Evolutionary conservation across 2,797 vertebrate genomes (phyloP).

Genomic region (Anolis apletophallus): DNA sequence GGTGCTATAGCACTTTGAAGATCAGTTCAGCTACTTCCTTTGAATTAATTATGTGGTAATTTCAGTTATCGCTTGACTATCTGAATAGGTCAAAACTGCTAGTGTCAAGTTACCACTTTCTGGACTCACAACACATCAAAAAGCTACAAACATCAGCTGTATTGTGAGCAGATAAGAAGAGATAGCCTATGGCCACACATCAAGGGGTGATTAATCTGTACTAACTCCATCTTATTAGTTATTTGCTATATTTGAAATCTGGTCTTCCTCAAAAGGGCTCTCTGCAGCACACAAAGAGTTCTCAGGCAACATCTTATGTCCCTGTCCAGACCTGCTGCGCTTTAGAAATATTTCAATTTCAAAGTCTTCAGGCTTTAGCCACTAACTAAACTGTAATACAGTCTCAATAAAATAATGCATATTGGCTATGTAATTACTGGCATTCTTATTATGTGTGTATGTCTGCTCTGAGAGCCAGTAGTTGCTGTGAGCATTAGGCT

Average conservation of each 20-base stretch:
- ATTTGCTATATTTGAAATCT: background rate
- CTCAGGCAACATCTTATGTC: background rate
- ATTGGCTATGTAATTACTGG: background rate
- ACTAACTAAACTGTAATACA: background rate
- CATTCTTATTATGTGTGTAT: background rate
- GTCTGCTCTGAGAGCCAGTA: background rate
- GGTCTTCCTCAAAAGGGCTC: background rate
- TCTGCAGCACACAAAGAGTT: background rate
- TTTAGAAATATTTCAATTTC: background rate
- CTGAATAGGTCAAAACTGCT: background rate
- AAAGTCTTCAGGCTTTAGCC: background rate
- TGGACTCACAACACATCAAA: background rate
- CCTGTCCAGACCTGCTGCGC: background rate
- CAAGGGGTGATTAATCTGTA: background rate
- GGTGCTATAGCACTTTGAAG: conserved; percentile 3
- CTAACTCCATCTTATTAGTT: conserved; percentile 7
- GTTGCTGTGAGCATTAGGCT: no score
- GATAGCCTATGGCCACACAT: background rate
- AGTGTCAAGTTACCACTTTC: background rate
- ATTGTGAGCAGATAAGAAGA: background rate
- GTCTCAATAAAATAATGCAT: background rate
- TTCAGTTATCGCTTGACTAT: conserved; percentile 7
- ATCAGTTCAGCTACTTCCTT: background rate
- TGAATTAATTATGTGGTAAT: conserved; percentile 1
- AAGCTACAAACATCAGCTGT: background rate